Conservation (phyloP, 2,113 vertebrate genomes). For the Apus apus region DNA sequence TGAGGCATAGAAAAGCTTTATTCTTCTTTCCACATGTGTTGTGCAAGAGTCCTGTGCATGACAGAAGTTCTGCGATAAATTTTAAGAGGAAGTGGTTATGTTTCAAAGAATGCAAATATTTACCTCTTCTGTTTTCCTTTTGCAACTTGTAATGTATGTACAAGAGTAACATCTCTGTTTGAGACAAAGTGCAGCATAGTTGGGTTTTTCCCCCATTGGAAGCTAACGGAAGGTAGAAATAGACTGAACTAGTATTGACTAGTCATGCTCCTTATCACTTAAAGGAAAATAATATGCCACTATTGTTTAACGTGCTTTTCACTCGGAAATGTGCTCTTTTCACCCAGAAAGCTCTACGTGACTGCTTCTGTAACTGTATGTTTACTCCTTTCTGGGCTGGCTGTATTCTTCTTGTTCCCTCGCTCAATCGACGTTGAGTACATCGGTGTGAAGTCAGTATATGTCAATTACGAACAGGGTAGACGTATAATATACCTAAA, state of each 20-base stretch:
- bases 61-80: not conserved
- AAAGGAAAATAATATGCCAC: not conserved
- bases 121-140: not conserved
- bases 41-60: not conserved
- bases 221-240: not conserved
- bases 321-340: not conserved
- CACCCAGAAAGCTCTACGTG: slow-evolving; percentile 92
- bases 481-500: slow-evolving; percentile 92
- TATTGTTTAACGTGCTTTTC: not conserved
- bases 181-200: not conserved
- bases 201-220: accelerated
- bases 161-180: not conserved
- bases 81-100: not conserved
- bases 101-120: not conserved
- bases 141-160: not conserved
- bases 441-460: slow-evolving; percentile 92
- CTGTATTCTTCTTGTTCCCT: slow-evolving; percentile 96
- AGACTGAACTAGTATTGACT: not conserved
- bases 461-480: slow-evolving; percentile 84
- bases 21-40: not conserved
- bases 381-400: slow-evolving; percentile 90
- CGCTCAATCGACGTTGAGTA: slow-evolving; percentile 94
- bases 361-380: slow-evolving; percentile 90
- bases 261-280: not conserved
- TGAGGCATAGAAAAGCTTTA: not conserved